Percentiles rank a stretch among this genome's conserved stretches.
phyloP scores from a whole-genome alignment of 2,113 vertebrate genomes.

The Seriola rivoliana region DNA sequence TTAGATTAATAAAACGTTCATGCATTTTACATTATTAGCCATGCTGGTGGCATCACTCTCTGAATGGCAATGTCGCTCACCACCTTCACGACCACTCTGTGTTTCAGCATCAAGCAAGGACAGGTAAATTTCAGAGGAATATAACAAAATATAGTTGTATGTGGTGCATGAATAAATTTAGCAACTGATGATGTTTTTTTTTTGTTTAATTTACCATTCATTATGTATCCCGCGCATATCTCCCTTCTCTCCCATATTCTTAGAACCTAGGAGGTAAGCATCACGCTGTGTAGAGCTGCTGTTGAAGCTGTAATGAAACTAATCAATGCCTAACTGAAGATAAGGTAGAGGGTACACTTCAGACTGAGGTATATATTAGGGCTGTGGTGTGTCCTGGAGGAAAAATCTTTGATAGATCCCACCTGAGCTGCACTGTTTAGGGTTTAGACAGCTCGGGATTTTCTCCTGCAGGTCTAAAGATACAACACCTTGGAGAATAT shows the following conservation, averaged over 20 bases:
- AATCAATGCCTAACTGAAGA: constrained; percentile 26
- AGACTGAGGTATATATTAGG: neutral
- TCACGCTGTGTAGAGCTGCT: constrained; percentile 2
- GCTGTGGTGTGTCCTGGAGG: neutral
- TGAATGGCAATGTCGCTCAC: too few relatives aligned
- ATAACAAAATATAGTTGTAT: too few relatives aligned
- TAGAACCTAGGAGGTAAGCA: neutral
- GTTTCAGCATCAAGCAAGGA: neutral
- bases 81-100: too few relatives aligned
- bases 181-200: neutral
- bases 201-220: neutral
- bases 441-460: neutral
- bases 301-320: constrained; percentile 11
- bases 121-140: neutral
- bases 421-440: neutral
- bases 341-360: constrained; percentile 2
- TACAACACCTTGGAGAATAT: neutral
- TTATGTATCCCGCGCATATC: neutral
- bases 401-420: constrained; percentile 1
- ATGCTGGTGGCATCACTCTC: too few relatives aligned
- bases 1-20: too few relatives aligned
- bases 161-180: neutral
- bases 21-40: too few relatives aligned
- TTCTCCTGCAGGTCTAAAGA: neutral
- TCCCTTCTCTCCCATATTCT: neutral